Evolutionary conservation across 2,888 invertebrate genomes (phyloP), one percentile per base, ranked within the genome.

Genomic region (Lycocerus yunnanus): DNA sequence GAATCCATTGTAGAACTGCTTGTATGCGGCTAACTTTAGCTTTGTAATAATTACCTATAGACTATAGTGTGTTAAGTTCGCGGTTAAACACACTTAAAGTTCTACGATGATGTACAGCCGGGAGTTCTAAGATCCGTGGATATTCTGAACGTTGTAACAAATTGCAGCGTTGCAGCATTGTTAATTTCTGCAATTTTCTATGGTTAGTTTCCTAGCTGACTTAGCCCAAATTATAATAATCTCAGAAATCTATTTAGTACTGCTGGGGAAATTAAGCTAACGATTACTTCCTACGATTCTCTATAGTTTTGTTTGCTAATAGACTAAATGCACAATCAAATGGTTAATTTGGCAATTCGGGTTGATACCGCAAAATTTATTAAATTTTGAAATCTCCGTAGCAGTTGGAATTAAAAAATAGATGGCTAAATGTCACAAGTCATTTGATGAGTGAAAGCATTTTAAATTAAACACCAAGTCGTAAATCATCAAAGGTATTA

Each of bases 31-130:
- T 71, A 72, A 74, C 68, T 77, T 75, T 63, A 72, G 77, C 74
- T 75, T 73, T 73, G 73, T 74, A 73, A 73, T 73, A 76, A 76
- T 71, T 71, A 73, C 73, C 58, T 73, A 71, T 71, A 73, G 73
- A 66, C 58, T 73, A 71, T 71, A 73, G 73, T 67, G 73, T 73
- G 71, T 68, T 73, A 73, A 76, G 76, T 76, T 76, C 60, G 73
- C 68, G 73, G 76, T 70, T 76, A 76, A 69, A 67, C 72, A 75
- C 72, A 75, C 72, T 72, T 70, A 70, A 75, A 75, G 67, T 75
- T 72, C 70, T 66, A 66, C 69, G 66, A 69, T 69, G 72, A 72
- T 66, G 75, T 58, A 71, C 75, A 66, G 66, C 65, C 69, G 65
- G 59, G 65, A 58, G 67, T 16, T 63, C 43, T 66, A 72, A 66